Conservation (phyloP, 2,797 vertebrate genomes). For the Hypotaenidia okinawae region DNA sequence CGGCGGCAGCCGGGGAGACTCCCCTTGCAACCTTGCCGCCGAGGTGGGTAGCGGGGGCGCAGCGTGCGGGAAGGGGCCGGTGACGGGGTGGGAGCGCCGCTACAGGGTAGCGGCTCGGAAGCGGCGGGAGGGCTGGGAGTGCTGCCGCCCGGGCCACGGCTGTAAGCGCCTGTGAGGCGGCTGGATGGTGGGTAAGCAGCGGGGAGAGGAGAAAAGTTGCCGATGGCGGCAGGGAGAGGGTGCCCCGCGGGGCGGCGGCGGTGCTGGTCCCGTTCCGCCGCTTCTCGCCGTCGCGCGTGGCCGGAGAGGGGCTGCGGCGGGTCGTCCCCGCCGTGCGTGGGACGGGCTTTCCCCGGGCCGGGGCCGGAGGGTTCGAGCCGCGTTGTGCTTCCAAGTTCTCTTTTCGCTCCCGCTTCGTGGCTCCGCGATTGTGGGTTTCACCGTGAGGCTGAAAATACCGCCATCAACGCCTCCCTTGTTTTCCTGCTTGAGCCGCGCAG, state of each 20-base stretch:
- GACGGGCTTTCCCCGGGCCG: neutral
- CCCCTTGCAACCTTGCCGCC: neutral
- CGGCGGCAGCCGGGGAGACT: neutral
- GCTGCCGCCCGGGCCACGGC: neutral
- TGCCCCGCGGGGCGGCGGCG: neutral
- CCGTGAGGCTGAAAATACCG: neutral
- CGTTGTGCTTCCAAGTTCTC: neutral
- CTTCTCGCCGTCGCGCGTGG: neutral
- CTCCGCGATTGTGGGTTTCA: neutral
- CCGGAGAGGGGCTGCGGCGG: neutral
- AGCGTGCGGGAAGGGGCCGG: neutral
- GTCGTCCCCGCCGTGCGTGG: neutral
- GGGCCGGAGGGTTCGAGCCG: neutral
- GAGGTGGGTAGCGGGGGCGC: conserved; percentile 17
- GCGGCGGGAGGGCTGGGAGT: neutral
- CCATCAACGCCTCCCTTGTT: neutral
- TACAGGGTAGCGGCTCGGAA: neutral
- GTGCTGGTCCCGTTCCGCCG: neutral
- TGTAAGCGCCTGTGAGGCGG: neutral
- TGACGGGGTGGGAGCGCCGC: neutral
- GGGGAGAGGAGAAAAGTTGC: conserved; percentile 17
- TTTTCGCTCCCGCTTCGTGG: neutral
- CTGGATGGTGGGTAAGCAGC: neutral
- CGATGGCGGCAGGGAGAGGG: neutral
- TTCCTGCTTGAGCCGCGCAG: neutral